These are phyloP conservation scores for Pseudolycoriella hygida DNA, from an alignment of 2,888 invertebrate genomes.

Conservation along the genomic window DNA sequence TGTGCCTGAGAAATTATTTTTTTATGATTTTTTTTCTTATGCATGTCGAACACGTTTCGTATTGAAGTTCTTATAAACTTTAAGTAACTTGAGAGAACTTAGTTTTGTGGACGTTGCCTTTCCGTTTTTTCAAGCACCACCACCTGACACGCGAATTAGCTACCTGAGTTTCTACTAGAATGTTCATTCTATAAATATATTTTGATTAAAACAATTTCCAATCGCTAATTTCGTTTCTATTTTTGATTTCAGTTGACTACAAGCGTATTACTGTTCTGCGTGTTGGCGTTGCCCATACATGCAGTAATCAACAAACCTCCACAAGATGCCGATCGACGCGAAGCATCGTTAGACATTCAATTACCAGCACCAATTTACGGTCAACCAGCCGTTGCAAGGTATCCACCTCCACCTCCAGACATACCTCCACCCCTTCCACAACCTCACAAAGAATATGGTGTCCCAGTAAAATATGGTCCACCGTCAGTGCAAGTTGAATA, in stretches of 20 bases:
- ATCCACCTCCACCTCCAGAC: conserved; percentile 6
- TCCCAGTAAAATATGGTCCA: conserved; percentile 30
- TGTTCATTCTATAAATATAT: too few relatives aligned
- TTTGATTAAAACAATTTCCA: too few relatives aligned
- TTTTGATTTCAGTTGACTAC: neutral
- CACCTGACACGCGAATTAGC: too few relatives aligned
- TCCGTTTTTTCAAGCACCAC: too few relatives aligned
- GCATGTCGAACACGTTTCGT: too few relatives aligned
- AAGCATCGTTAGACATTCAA: neutral
- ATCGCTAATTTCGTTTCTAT: too few relatives aligned
- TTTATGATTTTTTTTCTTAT: too few relatives aligned
- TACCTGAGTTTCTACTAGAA: too few relatives aligned
- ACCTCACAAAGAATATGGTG: conserved; percentile 25
- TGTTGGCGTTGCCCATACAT: conserved; percentile 3
- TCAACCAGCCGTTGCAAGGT: conserved; percentile 3
- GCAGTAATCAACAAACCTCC: conserved; percentile 3
- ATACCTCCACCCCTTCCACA: conserved; percentile 22
- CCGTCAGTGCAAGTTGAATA: conserved; percentile 21
- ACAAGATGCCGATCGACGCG: conserved; percentile 4
- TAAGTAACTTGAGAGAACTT: too few relatives aligned
- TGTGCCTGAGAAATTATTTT: too few relatives aligned
- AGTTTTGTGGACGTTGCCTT: too few relatives aligned
- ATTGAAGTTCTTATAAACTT: too few relatives aligned
- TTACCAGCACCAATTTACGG: conserved; percentile 6
- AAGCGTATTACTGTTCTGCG: neutral